phyloP scores from a whole-genome alignment of 2,888 invertebrate species.

The Tribolium freemani region DNA sequence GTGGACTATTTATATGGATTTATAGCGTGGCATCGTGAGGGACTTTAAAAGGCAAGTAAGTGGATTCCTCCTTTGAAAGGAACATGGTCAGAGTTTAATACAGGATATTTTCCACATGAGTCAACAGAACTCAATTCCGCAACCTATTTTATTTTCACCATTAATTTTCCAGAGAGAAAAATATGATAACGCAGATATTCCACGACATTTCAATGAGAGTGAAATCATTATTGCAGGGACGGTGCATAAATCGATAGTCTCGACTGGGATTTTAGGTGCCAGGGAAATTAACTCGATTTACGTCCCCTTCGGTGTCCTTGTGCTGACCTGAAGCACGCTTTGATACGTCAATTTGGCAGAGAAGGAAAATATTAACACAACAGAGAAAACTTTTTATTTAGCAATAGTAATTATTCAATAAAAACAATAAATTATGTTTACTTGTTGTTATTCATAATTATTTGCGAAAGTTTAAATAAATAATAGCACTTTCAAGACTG shows the following conservation, averaged over 20 bases:
- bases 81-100: constrained; percentile 49
- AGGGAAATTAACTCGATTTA: constrained; percentile 51
- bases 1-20: constrained; percentile 59
- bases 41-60: constrained; percentile 48
- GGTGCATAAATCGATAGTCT: constrained; percentile 28
- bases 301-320: constrained; percentile 30
- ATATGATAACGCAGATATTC: constrained; percentile 19
- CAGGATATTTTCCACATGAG: constrained; percentile 46
- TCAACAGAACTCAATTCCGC: constrained; percentile 39
- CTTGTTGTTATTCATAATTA: too few species aligned
- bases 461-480: too few species aligned
- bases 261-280: constrained; percentile 20
- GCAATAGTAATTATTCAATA: too few species aligned
- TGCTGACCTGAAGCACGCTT: constrained; percentile 24
- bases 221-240: constrained; percentile 4
- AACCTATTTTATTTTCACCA: constrained; percentile 42
- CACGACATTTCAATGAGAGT: constrained; percentile 7
- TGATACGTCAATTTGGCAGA: neutral
- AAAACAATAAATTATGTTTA: too few species aligned
- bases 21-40: constrained; percentile 48
- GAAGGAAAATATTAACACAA: neutral
- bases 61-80: constrained; percentile 50
- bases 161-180: constrained; percentile 27
- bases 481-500: too few species aligned
- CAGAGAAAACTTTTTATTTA: neutral